Evolutionary conservation across 2,113 vertebrate species (phyloP).

Genomic region (Uria lomvia): DNA sequence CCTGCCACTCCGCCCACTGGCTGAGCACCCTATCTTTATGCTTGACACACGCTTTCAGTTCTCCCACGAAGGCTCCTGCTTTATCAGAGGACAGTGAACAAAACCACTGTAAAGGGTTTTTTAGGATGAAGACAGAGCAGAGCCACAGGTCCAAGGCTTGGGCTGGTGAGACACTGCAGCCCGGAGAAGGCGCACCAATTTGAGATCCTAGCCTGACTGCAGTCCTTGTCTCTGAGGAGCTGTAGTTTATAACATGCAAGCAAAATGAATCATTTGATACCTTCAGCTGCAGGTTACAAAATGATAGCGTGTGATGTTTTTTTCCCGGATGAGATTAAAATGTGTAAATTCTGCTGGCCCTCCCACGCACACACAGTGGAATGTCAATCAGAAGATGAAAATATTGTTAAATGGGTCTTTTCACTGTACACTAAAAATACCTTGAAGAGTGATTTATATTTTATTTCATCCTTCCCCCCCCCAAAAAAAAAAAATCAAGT

Average conservation of each 20-base stretch:
- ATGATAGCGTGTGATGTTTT: fast-evolving
- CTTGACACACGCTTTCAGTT: background rate
- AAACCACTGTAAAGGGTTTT: background rate
- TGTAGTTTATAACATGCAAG: background rate
- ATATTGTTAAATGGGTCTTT: background rate
- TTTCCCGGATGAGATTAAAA: background rate
- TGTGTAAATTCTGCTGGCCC: background rate
- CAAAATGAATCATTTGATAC: background rate
- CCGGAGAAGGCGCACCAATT: fast-evolving
- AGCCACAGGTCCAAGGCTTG: background rate
- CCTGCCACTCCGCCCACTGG: background rate
- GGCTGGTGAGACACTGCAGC: background rate
- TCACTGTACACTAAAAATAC: background rate
- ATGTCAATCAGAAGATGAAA: background rate
- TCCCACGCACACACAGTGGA: background rate
- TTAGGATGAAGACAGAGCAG: background rate
- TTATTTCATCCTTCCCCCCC: background rate
- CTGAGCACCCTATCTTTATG: background rate
- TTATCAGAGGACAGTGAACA: background rate
- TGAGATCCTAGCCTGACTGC: background rate
- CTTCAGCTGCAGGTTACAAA: background rate
- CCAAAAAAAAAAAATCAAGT: background rate
- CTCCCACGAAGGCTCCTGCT: background rate
- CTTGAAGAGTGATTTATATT: background rate
- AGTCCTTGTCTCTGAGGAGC: background rate